These are phyloP conservation scores for Furcifer pardalis DNA, from an alignment of 2,797 vertebrate species.

Conservation along the genomic window DNA sequence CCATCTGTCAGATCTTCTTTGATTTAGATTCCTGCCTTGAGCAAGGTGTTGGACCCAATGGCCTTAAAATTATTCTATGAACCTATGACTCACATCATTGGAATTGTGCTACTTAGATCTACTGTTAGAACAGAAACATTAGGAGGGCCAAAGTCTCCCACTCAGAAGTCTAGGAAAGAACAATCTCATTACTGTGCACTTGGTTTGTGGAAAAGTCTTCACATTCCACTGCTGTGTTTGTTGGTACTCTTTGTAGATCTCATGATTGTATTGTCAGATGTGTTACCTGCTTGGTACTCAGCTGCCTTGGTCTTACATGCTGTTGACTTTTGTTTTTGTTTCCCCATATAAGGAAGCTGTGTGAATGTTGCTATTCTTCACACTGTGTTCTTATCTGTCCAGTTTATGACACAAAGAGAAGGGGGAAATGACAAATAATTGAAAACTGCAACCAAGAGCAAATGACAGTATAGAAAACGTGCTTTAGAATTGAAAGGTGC, in stretches of 20 bases:
- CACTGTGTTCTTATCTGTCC: not conserved
- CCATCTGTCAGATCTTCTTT: too few species aligned
- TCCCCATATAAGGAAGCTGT: not conserved
- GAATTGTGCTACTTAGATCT: not conserved
- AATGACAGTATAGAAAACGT: not conserved
- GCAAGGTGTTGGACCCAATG: too few species aligned
- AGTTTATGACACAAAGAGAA: not conserved
- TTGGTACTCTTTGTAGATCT: not conserved
- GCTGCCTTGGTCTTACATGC: not conserved
- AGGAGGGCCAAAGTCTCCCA: not conserved
- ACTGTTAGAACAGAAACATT: too few species aligned
- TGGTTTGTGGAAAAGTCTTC: not conserved
- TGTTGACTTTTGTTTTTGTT: not conserved
- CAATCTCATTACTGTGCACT: not conserved
- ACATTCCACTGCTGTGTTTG: not conserved
- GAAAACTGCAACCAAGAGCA: not conserved
- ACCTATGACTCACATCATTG: not conserved
- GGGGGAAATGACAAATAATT: not conserved
- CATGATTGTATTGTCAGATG: not conserved
- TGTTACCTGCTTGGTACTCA: not conserved
- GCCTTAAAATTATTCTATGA: not conserved
- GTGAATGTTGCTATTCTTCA: not conserved
- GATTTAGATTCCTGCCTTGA: too few species aligned
- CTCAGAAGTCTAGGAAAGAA: not conserved
- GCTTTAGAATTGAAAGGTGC: not conserved